Base-by-base conservation (phyloP, 1,140 invertebrate genomes). In the Drosophila sulfurigaster region DNA sequence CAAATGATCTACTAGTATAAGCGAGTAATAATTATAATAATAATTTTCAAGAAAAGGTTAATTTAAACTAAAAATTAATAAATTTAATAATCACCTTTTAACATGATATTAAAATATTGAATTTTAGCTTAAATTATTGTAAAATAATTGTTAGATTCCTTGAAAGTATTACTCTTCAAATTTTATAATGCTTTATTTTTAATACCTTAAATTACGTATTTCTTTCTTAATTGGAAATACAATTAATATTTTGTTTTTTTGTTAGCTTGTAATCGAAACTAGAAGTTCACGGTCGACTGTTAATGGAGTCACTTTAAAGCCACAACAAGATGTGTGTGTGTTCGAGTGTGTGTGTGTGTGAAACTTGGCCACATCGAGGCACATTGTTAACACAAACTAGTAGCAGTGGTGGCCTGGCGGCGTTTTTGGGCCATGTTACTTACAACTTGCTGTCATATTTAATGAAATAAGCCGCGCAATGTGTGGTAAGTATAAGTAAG, bases 311-410 rank as follows among this genome's bases (percentile, higher is more conserved):
- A 8, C 54, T 59, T 59, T 46, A 46, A 60, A 28, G 51, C 38
- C 13, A n/a, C 20, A 25, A 13, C 25, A 25, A 13, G 46, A 52
- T 66, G 65, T 70, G 69, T 51, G 7, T 66, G 60, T 69, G 66
- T 63, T 1, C 1, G 20, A 2, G 65, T 66, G 66, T 7, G 5
- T 32, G 35, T 51, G 48, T 66, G 66, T 3, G 20, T 4, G 81
- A 79, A 71, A 46, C 51, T 75, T 73, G 69, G 49, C 43, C 62
- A 35, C 58, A 82, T 63, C 52, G 65, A 70, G 69, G 72, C 72
- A 82, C 73, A 80, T 86, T 86, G 81, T 86, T 86, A 81, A 52
- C 62, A 75, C 68, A 71, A 78, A 77, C 79, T 80, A 88, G 60
- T 59, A 73, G 60, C 73, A n/a, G 71, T 67, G 49, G 66, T 25